Base-by-base conservation (phyloP, 2,888 invertebrate genomes). In the Autographa pulchrina region DNA sequence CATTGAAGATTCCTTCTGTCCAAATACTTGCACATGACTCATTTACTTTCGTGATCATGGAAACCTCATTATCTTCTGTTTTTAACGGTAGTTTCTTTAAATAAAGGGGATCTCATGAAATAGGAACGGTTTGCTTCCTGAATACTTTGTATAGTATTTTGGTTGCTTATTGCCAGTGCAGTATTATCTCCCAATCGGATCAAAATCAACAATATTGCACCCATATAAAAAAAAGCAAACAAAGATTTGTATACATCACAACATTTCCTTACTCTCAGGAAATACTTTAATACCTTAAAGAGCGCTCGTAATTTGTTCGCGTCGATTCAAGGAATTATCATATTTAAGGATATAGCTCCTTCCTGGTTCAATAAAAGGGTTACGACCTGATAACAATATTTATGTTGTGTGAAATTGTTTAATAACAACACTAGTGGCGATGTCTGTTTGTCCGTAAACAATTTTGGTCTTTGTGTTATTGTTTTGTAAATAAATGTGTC, bases 351-450 rank as follows among this genome's bases (percentile, higher is more conserved):
- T 18, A 20, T 13, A 2, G 20, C 13, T 11, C 20, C 20, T 56
- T 56, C 54, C 54, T 56, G 54, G 54, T 56, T 56, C 54, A 20
- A 56, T 13, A 25, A 56, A 20, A 56, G 54, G 54, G 54, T 56
- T 56, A 56, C 11, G 54, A 56, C 54, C 54, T 56, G 54, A 56
- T 11, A 25, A 54, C 11, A 56, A 25, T 56, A 20, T 56, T 56
- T 13, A 56, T 56, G 13, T 20, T 25, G 20, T 56, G 13, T 48
- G 48, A 48, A 48, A n/a, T 48, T 48, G n/a, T 48, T 48, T 48
- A 48, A n/a, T 48, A 48, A 48, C 5, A 48, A n/a, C 16, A 6
- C 6, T n/a, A n/a, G n/a, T 48, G 7, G 5, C n/a, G 48, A n/a
- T 48, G 16, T 48, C 5, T 48, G 16, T 48, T 48, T 48, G 48